Conservation (phyloP, 2,888 invertebrate species). For the Epirrita christyi region DNA sequence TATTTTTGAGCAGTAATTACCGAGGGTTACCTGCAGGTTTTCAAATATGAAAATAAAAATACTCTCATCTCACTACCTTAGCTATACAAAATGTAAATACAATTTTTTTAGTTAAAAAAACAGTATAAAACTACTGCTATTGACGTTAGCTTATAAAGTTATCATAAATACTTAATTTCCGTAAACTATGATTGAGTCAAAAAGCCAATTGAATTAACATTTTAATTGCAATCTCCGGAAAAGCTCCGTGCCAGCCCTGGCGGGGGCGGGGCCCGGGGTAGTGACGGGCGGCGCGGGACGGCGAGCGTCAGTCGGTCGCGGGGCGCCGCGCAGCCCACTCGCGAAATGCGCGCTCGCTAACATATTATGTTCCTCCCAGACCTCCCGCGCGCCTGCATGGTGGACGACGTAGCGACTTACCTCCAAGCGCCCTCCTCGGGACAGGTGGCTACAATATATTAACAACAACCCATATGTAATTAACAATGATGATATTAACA, state of each 20-base stretch:
- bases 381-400: conserved; percentile 97
- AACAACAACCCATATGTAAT: conserved; percentile 85
- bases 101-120: too few relatives aligned
- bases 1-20: too few relatives aligned
- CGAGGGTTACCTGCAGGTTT: too few relatives aligned
- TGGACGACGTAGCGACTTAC: conserved; percentile 97
- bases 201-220: conserved; percentile 28
- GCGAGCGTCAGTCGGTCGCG: conserved; percentile 77
- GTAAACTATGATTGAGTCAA: conserved; percentile 18
- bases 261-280: conserved; percentile 45
- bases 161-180: too few relatives aligned
- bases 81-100: too few relatives aligned
- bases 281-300: conserved; percentile 27
- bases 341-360: conserved; percentile 77
- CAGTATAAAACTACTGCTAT: too few relatives aligned
- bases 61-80: too few relatives aligned
- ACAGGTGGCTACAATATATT: conserved; percentile 90
- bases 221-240: conserved; percentile 52
- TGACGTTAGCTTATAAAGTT: too few relatives aligned
- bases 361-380: conserved; percentile 95
- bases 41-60: too few relatives aligned
- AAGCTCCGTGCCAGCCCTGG: conserved; percentile 66
- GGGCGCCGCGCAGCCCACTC: conserved; percentile 81
- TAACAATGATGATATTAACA: conserved; percentile 85
- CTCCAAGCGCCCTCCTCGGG: conserved; percentile 97